Evolutionary conservation across 2,797 vertebrate genomes (phyloP).

Genomic region (Sardinella longiceps): DNA sequence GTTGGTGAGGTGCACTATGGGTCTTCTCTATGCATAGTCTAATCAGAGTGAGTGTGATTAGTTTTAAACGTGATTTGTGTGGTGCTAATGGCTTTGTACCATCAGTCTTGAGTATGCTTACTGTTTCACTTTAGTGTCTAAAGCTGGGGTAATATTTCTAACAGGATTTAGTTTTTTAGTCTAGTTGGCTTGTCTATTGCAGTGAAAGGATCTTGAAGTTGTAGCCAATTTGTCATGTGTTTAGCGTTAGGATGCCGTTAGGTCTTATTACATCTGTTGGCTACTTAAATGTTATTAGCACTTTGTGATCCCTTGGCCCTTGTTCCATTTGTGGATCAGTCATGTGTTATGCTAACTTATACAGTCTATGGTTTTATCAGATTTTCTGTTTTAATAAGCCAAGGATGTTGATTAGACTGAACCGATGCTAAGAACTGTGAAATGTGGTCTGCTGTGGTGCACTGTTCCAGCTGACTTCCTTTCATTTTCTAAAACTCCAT

Average conservation of each 20-base stretch:
- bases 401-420: background rate
- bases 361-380: no score
- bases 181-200: background rate
- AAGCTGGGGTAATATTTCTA: background rate
- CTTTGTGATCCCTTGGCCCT: background rate
- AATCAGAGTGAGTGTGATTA: slow-evolving; percentile 5
- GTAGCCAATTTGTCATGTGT: no score
- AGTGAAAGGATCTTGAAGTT: background rate
- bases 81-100: background rate
- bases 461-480: background rate
- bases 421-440: background rate
- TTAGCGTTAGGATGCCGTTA: no score
- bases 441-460: background rate
- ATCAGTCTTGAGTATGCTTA: background rate
- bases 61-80: background rate
- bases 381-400: background rate
- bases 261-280: background rate
- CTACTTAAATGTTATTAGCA: background rate
- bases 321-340: background rate
- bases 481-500: background rate
- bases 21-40: background rate
- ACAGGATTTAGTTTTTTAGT: background rate
- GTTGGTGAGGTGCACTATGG: background rate
- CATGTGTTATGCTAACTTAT: no score
- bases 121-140: no score